phyloP scores from a whole-genome alignment of 2,888 invertebrate species.

The Eristalis tenax region DNA sequence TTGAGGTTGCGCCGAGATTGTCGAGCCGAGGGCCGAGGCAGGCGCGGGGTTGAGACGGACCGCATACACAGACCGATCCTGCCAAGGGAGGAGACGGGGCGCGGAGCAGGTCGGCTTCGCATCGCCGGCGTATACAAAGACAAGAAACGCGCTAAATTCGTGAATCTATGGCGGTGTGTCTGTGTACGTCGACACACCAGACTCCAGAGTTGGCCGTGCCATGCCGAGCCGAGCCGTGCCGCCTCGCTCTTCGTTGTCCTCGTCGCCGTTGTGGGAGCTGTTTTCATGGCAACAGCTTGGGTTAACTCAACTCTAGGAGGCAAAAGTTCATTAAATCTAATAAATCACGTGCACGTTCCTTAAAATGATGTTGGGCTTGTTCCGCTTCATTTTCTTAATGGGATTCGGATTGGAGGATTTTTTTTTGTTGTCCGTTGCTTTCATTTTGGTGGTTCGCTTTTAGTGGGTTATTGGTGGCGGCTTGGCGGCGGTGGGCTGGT shows the following conservation, averaged over 20 bases:
- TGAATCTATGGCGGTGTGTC: background rate
- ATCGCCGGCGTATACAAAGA: background rate
- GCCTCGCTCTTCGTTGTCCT: background rate
- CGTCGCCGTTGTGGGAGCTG: background rate
- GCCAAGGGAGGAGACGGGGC: no score
- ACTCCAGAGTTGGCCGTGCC: background rate
- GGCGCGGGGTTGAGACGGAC: no score
- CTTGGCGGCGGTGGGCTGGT: background rate
- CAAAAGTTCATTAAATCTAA: constrained; percentile 68
- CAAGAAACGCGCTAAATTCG: constrained; percentile 41
- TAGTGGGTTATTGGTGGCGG: no score
- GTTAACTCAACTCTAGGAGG: constrained; percentile 53
- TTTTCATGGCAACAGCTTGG: constrained; percentile 64
- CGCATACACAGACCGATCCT: background rate
- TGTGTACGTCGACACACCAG: background rate
- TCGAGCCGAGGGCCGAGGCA: background rate
- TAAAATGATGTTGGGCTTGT: constrained; percentile 61
- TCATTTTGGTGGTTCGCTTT: background rate
- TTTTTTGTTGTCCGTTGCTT: background rate
- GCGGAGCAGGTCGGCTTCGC: no score
- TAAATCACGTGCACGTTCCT: constrained; percentile 66
- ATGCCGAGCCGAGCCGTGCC: background rate
- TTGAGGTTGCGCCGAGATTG: constrained; percentile 55
- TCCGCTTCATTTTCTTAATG: constrained; percentile 59
- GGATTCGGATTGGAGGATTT: constrained; percentile 39